Evolutionary conservation across 2,797 vertebrate species (phyloP), one percentile per base, ranked within the genome.

Genomic region (Mormyrops boulengeri): DNA sequence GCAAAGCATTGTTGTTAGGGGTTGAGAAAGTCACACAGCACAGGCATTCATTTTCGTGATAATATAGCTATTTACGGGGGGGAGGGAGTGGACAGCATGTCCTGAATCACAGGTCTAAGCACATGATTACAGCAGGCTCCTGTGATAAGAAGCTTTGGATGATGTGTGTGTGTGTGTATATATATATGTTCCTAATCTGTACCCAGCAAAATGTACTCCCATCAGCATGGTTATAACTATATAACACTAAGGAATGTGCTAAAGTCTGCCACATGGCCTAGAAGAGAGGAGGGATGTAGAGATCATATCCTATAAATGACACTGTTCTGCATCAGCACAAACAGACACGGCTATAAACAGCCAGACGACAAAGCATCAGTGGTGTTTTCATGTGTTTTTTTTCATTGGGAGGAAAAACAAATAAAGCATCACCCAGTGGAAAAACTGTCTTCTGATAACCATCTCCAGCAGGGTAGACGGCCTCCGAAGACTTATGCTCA

Each of bases 401-500:
- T 69, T 19, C 49, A 86, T 55, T 14, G 49, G 26, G 11, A 86
- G 50, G 12, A 86, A 82, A 55, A 55, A 26, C 50, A 55, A 57
- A 47, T 55, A 57, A 73, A 44, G 44, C 49, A 17, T 92, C 90
- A 57, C 86, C 38, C 90, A 66, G 90, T 90, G 91, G 92, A 93
- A 95, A 73, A 94, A 95, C 91, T 92, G 89, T 91, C 89, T 91
- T 91, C 95, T 95, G 93, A 94, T 95, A 94, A 91, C 77, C 77
- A 47, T 82, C 77, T 47, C 41, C 77, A 90, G 49, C 62, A 87
- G 90, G 90, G 93, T 90, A 85, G 92, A 92, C 80, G 53, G 92
- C 90, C 47, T 87, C 90, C 88, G 38, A 69, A 94, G 93, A 95
- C 94, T 95, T 94, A 96, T 90, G 57, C 90, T 80, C 14, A 85